These are phyloP conservation scores for Muntiacus reevesi DNA, from an alignment of 2,113 vertebrate genomes.

Conservation along the genomic window DNA sequence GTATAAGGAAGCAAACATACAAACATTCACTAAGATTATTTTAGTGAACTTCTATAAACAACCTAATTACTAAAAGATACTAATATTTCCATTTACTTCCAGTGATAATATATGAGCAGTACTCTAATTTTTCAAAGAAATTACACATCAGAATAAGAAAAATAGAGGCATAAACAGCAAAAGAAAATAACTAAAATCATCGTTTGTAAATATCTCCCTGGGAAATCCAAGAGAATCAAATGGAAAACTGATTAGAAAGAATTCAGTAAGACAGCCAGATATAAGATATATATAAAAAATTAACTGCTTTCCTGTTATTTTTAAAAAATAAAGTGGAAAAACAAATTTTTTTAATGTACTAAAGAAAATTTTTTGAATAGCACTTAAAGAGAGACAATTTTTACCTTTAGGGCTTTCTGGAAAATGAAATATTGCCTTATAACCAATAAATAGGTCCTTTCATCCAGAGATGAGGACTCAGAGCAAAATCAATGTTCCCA, in stretches of 20 bases:
- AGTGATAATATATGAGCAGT: not conserved
- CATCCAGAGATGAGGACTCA: not conserved
- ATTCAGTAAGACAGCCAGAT: not conserved
- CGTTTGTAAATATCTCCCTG: not conserved
- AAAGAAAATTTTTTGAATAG: not conserved
- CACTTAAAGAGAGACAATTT: not conserved
- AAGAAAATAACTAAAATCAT: not conserved
- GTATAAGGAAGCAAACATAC: not conserved
- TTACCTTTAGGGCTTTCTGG: not conserved
- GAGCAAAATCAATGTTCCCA: not conserved
- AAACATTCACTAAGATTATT: not conserved
- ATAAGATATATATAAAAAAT: not conserved
- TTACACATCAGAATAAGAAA: not conserved
- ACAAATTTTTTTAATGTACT: not conserved
- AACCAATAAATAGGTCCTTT: not conserved
- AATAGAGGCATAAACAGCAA: not conserved
- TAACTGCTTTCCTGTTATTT: not conserved
- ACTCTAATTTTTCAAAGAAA: slow-evolving; percentile 28
- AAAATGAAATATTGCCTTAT: not conserved
- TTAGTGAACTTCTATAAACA: not conserved
- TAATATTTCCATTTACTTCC: slow-evolving; percentile 23
- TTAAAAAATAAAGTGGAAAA: not conserved
- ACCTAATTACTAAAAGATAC: not conserved
- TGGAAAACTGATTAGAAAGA: not conserved
- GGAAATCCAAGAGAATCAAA: slow-evolving; percentile 24